Evolutionary conservation across 2,113 vertebrate species (phyloP), one percentile per base, ranked within the genome.

Genomic region (Aldabrachelys gigantea): DNA sequence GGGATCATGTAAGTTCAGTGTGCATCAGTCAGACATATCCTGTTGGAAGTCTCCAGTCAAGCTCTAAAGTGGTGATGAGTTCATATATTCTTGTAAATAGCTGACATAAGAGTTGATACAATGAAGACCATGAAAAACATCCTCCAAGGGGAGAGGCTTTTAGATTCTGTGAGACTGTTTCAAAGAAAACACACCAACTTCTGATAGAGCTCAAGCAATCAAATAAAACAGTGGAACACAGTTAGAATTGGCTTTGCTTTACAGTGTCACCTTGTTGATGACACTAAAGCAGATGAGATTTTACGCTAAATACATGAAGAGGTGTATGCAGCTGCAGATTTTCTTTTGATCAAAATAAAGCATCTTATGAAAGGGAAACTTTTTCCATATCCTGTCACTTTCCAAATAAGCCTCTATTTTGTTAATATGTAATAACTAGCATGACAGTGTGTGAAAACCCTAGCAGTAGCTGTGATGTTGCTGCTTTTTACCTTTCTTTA

Each of bases 401-500:
- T 54, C 50, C 54, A 87, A 88, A 93, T 31, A 90, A 3, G 8
- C 1, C 3, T 89, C 69, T 84, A 8, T 86, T 94, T 92, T 89
- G 19, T 92, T 92, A 93, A 93, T 83, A 79, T 65, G 10, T 52
- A 93, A 94, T 92, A 35, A 49, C 41, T 85, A 86, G 25, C 25
- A 35, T 69, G 52, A 79, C 44, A 82, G 87, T 85, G 88, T 83
- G 82, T 93, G 89, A 96, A 91, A 93, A 88, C 87, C 44, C 76
- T 54, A 91, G 41, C 56, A 84, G 47, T 75, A 88, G n/a, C 9
- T 89, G 84, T 89, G 81, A 54, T 65, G 69, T 27, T 82, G 78
- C 88, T 13, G 19, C 89, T 4, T 75, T 92, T 94, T 92, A 91
- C 90, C 83, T 93, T 94, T 92, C 44, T 80, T 50, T 95, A 87